Conservation (phyloP, 2,797 vertebrate genomes). For the Microctenopoma lineatum region DNA sequence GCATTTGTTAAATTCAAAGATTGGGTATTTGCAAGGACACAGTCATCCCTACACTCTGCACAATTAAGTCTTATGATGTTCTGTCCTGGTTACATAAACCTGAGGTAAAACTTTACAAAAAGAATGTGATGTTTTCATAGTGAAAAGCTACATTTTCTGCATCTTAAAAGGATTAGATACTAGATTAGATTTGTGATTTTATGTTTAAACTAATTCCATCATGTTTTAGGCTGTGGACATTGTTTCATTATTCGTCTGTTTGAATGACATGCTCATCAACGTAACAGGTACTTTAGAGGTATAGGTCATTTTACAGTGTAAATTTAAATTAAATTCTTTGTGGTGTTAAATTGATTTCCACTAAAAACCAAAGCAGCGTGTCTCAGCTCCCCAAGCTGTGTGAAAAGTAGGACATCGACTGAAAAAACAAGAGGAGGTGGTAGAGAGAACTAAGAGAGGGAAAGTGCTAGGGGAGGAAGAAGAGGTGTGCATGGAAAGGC, state of each 20-base stretch:
- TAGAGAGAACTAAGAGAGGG: constrained; percentile 45
- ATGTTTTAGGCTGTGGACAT: background rate
- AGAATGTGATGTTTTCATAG: background rate
- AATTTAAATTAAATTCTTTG: no score
- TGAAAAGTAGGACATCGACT: constrained; percentile 76
- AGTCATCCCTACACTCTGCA: background rate
- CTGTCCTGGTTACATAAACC: background rate
- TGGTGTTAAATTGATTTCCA: constrained; percentile 36
- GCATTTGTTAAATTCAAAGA: constrained; percentile 53
- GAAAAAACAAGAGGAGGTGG: constrained; percentile 46
- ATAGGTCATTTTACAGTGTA: background rate
- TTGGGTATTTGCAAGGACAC: constrained; percentile 44
- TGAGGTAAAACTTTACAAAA: background rate
- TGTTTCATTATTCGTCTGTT: background rate
- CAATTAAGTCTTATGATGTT: background rate
- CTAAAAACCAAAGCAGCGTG: constrained; percentile 34
- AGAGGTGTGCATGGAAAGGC: constrained; percentile 42
- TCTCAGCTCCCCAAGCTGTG: constrained; percentile 49
- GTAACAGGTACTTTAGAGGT: background rate
- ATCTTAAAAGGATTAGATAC: background rate
- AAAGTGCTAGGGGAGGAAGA: constrained; percentile 44
- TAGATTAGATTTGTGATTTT: background rate
- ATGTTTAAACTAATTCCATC: background rate
- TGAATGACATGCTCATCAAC: background rate
- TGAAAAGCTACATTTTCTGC: no score